Percentiles rank a stretch among this genome's conserved stretches.
These are phyloP conservation scores for Boloria euphrosyne DNA, from an alignment of 2,888 invertebrate species.

Conservation along the genomic window DNA sequence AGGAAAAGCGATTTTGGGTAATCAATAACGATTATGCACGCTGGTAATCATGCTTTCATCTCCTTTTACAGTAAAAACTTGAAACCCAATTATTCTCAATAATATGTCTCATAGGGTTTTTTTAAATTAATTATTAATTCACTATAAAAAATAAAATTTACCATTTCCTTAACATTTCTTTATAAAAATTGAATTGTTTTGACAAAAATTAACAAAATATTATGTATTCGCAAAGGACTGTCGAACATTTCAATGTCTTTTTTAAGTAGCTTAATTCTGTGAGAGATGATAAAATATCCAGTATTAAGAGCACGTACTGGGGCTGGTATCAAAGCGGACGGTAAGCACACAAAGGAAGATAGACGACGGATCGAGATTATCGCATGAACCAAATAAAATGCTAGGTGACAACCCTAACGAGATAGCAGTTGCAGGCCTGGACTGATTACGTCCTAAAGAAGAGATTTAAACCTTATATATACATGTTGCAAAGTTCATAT, in stretches of 20 bases:
- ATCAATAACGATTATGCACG: constrained; percentile 13
- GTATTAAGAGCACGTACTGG: constrained; percentile 7
- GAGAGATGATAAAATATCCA: constrained; percentile 8
- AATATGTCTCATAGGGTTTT: too few relatives aligned
- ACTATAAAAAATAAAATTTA: too few relatives aligned
- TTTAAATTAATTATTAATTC: too few relatives aligned
- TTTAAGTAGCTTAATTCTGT: background rate
- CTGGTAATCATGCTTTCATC: background rate
- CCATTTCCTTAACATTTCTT: too few relatives aligned
- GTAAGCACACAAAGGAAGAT: constrained; percentile 29
- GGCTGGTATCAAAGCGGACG: constrained; percentile 16
- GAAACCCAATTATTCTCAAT: too few relatives aligned
- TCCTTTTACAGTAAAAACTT: too few relatives aligned
- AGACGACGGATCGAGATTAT: constrained; percentile 29
- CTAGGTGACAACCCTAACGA: constrained; percentile 29
- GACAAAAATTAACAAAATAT: background rate
- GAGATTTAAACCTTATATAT: background rate
- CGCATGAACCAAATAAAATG: constrained; percentile 24
- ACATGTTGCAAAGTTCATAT: background rate
- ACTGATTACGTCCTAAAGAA: constrained; percentile 17
- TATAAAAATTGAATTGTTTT: too few relatives aligned
- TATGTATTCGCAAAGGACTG: background rate
- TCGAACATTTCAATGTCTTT: background rate
- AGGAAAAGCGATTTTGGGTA: background rate
- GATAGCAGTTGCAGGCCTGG: constrained; percentile 17